Evolutionary conservation across 2,888 invertebrate genomes (phyloP), one percentile per base, ranked within the genome.

Genomic region (Mayetiola destructor): DNA sequence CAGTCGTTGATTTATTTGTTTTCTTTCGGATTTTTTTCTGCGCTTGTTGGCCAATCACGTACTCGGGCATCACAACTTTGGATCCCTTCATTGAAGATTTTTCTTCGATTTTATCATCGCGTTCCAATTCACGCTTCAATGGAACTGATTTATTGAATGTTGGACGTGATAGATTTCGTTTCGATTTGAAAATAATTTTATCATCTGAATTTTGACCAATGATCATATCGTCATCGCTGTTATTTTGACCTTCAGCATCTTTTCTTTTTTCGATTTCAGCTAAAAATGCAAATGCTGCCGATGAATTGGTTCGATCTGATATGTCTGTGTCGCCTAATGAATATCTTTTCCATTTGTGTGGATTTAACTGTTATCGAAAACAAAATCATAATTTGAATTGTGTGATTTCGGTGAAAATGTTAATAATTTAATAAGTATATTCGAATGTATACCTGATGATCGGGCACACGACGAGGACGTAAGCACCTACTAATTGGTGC

Each of bases 271-370:
- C 82, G 61, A 88, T 69, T 69, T 84, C 78, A 58, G 76, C 77
- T 32, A 90, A 74, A 67, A 88, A 85, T n/a, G 82, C 77, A 62
- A 88, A 75, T 0, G 90, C 90, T 37, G 88, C 85, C 52, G 80
- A 78, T 14, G 82, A 80, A 64, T 91, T 91, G 40, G 83, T 81
- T 56, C 77, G 76, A 58, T 90, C 88, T 0, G 88, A 85, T 73
- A 88, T 83, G 65, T 88, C 87, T 3, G 89, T 88, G 77, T 90
- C 87, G 27, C 80, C 82, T 18, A 92, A 69, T 16, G 82, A 81
- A 65, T 92, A 91, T 65, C 82, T 85, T 12, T 79, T 81, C 86
- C 88, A 91, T 66, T 85, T 88, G 60, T 85, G 79, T 14, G 90
- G 91, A 71, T 89, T 82, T 61, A 78, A 79, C 64, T 82, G 77